Evolutionary conservation across 2,113 vertebrate genomes (phyloP), one percentile per base, ranked within the genome.

Genomic region (Clarias batrachus): DNA sequence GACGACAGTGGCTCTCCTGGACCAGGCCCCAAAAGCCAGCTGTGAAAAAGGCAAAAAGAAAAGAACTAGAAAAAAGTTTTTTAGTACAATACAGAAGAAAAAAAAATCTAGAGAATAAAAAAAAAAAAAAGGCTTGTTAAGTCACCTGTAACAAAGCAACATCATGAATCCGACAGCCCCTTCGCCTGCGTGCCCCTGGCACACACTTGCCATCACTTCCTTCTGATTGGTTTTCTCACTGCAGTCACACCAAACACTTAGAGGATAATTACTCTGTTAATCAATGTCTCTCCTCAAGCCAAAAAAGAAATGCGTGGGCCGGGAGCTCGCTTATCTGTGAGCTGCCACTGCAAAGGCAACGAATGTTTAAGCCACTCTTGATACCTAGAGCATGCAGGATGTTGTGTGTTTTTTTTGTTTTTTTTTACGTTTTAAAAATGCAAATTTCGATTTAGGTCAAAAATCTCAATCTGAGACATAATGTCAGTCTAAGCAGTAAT

Each of bases 221-320:
- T 85, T 90, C 89, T 93, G 93, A 95, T 94, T 92, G 94, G 91
- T 92, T 93, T 94, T 94, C 92, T 93, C 90, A 93, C 93, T 91
- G 85, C 92, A 91, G 92, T 94, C 92, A 92, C 93, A 92, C 88
- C 91, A 90, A 94, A 92, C 94, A 92, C 93, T 94, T 94, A 88
- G 90, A 81, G 91, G 91, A 92, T 95, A 94, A 95, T 95, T 95
- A 93, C 92, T 92, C 92, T 95, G 93, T 95, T 95, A 94, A 94
- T 95, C 94, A 95, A 94, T 94, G 93, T 94, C 93, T 93, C 93
- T 94, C 86, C 89, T 89, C 83, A 83, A 92, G 91, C 90, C 90
- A 91, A 84, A 94, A 48, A 92, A 93, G 91, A 93, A 93, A 92
- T 86, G 87, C 86, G 84, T 81, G 89, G 87, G 91, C 89, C 88